A percentile compares a stretch with the other conserved stretches of the same genome.
Evolutionary conservation across 2,797 vertebrate genomes (phyloP).

Genomic region (Mallotus villosus): DNA sequence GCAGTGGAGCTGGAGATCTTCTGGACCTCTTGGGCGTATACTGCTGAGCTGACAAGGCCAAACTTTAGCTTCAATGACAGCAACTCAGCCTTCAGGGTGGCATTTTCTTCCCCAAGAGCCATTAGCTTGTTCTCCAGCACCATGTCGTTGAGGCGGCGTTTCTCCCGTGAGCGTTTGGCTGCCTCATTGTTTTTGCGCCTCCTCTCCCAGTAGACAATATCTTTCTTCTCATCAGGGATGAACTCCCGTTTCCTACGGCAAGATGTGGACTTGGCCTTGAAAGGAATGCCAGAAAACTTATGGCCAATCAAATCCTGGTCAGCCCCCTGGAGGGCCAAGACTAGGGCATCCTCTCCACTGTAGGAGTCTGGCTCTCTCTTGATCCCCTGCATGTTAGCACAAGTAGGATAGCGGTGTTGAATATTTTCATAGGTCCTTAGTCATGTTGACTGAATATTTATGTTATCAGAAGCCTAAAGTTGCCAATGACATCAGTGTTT

Average conservation of each 20-base stretch:
- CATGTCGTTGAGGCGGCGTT: slow-evolving; percentile 92
- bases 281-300: slow-evolving; percentile 68
- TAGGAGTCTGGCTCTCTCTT: slow-evolving; percentile 85
- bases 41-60: slow-evolving; percentile 86
- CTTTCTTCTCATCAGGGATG: slow-evolving; percentile 96
- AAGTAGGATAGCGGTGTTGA: slow-evolving; percentile 51
- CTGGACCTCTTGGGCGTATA: slow-evolving; percentile 89
- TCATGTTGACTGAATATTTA: slow-evolving; percentile 30
- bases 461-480: slow-evolving; percentile 29
- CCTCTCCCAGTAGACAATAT: slow-evolving; percentile 93
- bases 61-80: slow-evolving; percentile 91
- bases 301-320: slow-evolving; percentile 77
- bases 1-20: slow-evolving; percentile 78
- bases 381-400: slow-evolving; percentile 85
- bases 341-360: slow-evolving; percentile 77
- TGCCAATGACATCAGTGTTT: slow-evolving; percentile 24
- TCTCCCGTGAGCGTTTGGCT: slow-evolving; percentile 94
- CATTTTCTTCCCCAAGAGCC: slow-evolving; percentile 92
- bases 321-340: slow-evolving; percentile 78
- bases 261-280: slow-evolving; percentile 76
- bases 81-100: slow-evolving; percentile 89
- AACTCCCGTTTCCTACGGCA: slow-evolving; percentile 93
- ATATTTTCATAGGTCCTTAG: slow-evolving; percentile 45
- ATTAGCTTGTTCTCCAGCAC: slow-evolving; percentile 95
- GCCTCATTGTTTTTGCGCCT: slow-evolving; percentile 97